Conservation (phyloP, 2,113 vertebrate species). For the Pantherophis guttatus region DNA sequence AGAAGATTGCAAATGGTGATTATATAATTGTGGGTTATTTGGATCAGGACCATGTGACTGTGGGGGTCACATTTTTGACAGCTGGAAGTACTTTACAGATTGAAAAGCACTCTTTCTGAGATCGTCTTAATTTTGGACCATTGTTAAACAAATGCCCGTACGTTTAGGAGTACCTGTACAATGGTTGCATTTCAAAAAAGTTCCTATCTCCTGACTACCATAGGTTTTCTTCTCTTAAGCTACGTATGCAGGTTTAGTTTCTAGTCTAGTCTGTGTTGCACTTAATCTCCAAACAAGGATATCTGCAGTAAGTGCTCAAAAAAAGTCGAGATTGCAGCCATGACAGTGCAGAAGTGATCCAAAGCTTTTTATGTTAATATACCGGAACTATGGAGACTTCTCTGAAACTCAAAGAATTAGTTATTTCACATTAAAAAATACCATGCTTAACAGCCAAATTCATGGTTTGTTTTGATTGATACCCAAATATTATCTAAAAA, state of each 20-base stretch:
- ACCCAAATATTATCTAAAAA: not conserved
- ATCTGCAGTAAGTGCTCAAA: not conserved
- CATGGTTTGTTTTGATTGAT: not conserved
- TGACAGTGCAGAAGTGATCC: not conserved
- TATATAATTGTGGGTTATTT: not conserved
- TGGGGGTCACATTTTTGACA: not conserved
- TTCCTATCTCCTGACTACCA: not conserved
- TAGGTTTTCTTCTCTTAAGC: not conserved
- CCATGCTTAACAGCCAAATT: not conserved
- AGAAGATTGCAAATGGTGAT: not conserved
- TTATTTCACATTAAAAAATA: conserved; percentile 16
- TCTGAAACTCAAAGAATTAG: not conserved
- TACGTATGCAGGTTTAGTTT: not conserved
- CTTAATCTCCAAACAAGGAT: not conserved
- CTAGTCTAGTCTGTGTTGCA: no score
- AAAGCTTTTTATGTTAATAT: not conserved
- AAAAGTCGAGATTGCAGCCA: not conserved
- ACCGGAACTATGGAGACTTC: conserved; percentile 2
- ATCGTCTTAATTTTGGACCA: no score
- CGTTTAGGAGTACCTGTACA: no score
- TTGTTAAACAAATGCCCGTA: no score
- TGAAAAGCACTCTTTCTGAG: no score
- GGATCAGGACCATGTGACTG: not conserved
- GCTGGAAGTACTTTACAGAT: no score
- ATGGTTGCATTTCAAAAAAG: not conserved